phyloP scores from a whole-genome alignment of 2,888 invertebrate species.

The Glyphotaelius pellucidus region DNA sequence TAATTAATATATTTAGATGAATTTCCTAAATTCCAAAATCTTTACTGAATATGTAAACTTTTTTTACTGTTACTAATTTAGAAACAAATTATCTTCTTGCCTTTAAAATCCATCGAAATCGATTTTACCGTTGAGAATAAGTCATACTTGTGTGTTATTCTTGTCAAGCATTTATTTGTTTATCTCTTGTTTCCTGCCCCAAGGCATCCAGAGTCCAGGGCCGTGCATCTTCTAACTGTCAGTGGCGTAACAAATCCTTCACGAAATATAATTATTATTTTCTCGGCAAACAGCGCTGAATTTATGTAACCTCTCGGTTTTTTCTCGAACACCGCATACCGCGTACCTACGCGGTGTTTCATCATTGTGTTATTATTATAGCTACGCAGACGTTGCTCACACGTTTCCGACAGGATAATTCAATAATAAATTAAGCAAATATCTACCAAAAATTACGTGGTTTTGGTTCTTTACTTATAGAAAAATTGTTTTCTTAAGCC shows the following conservation, averaged over 20 bases:
- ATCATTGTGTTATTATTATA: neutral
- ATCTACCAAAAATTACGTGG: neutral
- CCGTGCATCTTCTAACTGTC: conserved; percentile 55
- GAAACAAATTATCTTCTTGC: neutral
- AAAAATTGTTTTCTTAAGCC: no score
- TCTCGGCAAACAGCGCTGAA: conserved; percentile 61
- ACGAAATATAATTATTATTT: conserved; percentile 61
- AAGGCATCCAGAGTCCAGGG: neutral
- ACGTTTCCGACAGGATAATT: conserved; percentile 55
- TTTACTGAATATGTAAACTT: neutral
- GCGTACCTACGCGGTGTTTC: conserved; percentile 2
- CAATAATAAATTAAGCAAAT: neutral
- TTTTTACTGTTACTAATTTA: neutral
- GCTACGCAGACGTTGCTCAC: conserved; percentile 42
- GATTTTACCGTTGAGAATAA: neutral
- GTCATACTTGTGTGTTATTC: neutral
- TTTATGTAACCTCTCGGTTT: conserved; percentile 57
- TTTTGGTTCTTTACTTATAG: no score
- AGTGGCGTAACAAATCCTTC: conserved; percentile 56
- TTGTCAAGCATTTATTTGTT: neutral
- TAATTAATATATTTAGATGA: no score
- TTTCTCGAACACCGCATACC: neutral
- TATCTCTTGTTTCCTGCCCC: neutral
- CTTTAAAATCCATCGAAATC: neutral
- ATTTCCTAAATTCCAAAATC: no score